Evolutionary conservation across 30 jellyfish, hydroid and myxozoan genomes (phyloP), one percentile per base, ranked within the genome.

Genomic region (Euphysa ruthae): DNA sequence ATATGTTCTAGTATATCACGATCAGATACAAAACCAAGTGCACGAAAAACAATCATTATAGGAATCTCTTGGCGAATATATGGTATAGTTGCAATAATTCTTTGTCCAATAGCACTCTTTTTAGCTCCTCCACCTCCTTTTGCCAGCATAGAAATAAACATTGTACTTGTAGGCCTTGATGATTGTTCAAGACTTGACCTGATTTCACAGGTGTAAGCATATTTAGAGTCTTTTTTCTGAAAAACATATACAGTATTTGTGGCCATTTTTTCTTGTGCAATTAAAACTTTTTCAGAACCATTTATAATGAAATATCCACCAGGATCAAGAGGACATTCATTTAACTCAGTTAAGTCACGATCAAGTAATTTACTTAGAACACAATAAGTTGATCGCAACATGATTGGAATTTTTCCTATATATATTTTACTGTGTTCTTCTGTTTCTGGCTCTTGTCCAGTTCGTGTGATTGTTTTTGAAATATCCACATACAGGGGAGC

Each of bases 211-310:
- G 96, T 79, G 74, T 77, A 92, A 1, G 96, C 94, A 70, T 83
- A 92, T 51, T 92, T 92, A 0, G 95, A 79, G 78, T 92, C 99
- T 46, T 92, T 92, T 77, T 92, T 92, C 42, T 84, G 91, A 49
- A 92, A 92, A 20, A 92, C 96, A 74, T 92, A 92, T 14, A 92
- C 99, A 12, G 96, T 92, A 69, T 92, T 92, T 22, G 99, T 74
- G 14, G 99, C 99, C 99, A 92, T 92, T 60, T 92, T 92, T 56
- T 92, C 99, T 63, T 92, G 99, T 8, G 99, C 99, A 52, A 92
- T 92, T 54, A 92, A 73, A 6, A 92, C 99, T 43, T 92, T 92
- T 64, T 92, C 99, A 29, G 99, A 92, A 44, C 99, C 99, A 75
- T 92, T 92, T 24, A 92, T 84, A 63, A 92, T 84, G 71, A 92